These are phyloP conservation scores for Drosophila lowei DNA, from an alignment of 1,140 invertebrate genomes.

Conservation along the genomic window DNA sequence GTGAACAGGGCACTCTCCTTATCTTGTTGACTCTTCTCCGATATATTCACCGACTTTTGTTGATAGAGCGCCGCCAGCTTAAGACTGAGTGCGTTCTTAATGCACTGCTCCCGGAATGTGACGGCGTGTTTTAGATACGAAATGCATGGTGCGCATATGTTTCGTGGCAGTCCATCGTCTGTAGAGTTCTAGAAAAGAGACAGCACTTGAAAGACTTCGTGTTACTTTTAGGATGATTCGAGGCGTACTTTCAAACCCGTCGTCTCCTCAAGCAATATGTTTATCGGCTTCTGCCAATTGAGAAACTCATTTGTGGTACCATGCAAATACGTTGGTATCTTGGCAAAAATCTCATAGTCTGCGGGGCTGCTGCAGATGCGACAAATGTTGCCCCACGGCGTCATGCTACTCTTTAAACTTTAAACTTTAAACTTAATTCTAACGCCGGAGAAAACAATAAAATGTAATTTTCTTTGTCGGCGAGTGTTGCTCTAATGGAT, in stretches of 20 bases:
- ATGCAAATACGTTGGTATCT: slow-evolving; percentile 79
- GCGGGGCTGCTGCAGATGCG: slow-evolving; percentile 78
- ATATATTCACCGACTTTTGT: slow-evolving; percentile 43
- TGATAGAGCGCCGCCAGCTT: slow-evolving; percentile 63
- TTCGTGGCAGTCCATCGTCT: slow-evolving; percentile 67
- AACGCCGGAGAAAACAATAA: slow-evolving; percentile 16
- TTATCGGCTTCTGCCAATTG: slow-evolving; percentile 78
- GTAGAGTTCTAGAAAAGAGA: slow-evolving; percentile 48
- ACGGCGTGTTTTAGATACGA: slow-evolving; percentile 80
- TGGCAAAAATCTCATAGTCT: slow-evolving; percentile 76
- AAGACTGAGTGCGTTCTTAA: slow-evolving; percentile 70
- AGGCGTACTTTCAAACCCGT: slow-evolving; percentile 59
- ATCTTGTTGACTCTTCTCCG: slow-evolving; percentile 31
- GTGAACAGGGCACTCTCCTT: slow-evolving; percentile 68
- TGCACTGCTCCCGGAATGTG: slow-evolving; percentile 77
- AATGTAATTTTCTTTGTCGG: slow-evolving; percentile 9
- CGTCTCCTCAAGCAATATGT: slow-evolving; percentile 70
- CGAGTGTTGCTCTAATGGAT: neutral
- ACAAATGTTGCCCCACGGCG: slow-evolving; percentile 74
- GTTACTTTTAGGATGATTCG: neutral
- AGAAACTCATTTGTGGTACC: slow-evolving; percentile 76
- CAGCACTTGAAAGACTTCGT: no score
- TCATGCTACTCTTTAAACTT: slow-evolving; percentile 45
- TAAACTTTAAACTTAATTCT: slow-evolving; percentile 27
- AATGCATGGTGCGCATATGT: slow-evolving; percentile 77